Percentiles rank a stretch among this genome's conserved stretches.
Conservation (phyloP, 2,888 invertebrate species). For the Apocheima hispidaria region DNA sequence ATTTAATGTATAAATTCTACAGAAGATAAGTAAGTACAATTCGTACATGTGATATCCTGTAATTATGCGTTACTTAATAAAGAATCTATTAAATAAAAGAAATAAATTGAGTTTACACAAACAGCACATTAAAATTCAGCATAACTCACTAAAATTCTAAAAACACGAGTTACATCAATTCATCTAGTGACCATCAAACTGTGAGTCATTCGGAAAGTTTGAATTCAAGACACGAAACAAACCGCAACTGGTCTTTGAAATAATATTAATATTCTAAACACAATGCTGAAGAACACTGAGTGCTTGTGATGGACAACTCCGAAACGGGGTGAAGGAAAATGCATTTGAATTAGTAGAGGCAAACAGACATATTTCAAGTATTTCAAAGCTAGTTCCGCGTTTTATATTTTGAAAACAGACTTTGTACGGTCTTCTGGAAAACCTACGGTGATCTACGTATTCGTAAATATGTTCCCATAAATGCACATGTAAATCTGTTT, state of each 20-base stretch:
- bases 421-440: not conserved
- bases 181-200: conserved; percentile 21
- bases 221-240: conserved; percentile 44
- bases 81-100: not conserved
- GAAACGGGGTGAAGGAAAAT: conserved; percentile 28
- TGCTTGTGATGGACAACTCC: conserved; percentile 27
- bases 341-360: conserved; percentile 6
- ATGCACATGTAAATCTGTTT: no score
- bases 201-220: conserved; percentile 42
- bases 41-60: no score
- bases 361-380: not conserved
- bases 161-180: conserved; percentile 38
- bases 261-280: conserved; percentile 40
- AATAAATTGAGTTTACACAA: not conserved
- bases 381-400: not conserved
- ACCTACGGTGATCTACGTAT: not conserved
- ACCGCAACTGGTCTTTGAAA: conserved; percentile 42
- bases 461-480: no score
- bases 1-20: no score
- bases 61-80: no score
- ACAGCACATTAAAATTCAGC: conserved; percentile 25
- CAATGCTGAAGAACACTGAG: conserved; percentile 23
- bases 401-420: not conserved
- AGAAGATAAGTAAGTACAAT: no score
- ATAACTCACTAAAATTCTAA: conserved; percentile 15